Evolutionary conservation across 2,113 vertebrate species (phyloP).

Genomic region (Elachura formosa): DNA sequence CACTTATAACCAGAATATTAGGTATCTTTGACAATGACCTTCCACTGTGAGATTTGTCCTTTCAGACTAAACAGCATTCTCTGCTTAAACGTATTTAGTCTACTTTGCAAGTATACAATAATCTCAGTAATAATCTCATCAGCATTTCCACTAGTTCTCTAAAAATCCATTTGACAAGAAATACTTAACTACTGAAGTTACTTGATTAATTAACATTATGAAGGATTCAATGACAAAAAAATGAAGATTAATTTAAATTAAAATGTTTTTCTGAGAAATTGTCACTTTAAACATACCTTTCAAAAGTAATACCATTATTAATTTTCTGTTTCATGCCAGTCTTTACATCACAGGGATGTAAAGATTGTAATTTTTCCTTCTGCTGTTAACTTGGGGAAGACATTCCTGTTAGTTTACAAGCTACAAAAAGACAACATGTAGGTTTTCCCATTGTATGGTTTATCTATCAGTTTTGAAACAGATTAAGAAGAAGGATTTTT

Average conservation of each 20-base stretch:
- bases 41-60: not conserved
- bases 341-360: no score
- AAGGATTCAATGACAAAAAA: not conserved
- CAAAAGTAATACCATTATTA: not conserved
- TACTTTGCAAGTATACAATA: not conserved
- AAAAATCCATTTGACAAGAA: not conserved
- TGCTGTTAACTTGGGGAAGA: not conserved
- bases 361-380: not conserved
- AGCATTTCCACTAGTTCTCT: not conserved
- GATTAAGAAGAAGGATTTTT: not conserved
- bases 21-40: not conserved
- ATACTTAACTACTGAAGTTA: not conserved
- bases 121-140: not conserved
- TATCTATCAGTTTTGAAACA: not conserved
- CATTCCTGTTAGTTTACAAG: not conserved
- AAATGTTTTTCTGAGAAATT: not conserved
- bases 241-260: not conserved
- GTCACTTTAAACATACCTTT: not conserved
- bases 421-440: not conserved
- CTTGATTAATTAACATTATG: not conserved
- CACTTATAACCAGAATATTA: not conserved
- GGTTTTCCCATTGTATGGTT: not conserved
- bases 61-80: not conserved
- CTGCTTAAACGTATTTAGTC: not conserved
- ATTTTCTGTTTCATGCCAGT: not conserved